Conservation (phyloP, 2,888 invertebrate genomes). For the Atethmia centrago region DNA sequence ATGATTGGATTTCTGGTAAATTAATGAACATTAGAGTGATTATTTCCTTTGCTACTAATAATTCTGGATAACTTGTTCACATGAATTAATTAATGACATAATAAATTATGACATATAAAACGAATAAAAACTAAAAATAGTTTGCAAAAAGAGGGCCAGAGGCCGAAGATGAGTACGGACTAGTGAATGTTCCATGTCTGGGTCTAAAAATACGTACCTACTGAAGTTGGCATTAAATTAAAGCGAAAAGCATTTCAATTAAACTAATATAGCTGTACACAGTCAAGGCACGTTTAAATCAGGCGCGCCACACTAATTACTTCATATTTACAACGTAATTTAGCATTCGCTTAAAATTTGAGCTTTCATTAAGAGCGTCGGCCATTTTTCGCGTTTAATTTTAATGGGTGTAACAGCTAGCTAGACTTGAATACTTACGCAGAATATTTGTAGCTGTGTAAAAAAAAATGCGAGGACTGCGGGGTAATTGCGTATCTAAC, state of each 20-base stretch:
- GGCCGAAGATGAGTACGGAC: neutral
- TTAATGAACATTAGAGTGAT: neutral
- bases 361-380: slow-evolving; percentile 65
- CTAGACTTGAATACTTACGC: slow-evolving; percentile 34
- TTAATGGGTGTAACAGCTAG: slow-evolving; percentile 52
- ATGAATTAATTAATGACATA: too few relatives aligned
- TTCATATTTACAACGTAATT: slow-evolving; percentile 66
- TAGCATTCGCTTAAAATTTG: slow-evolving; percentile 66
- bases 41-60: neutral
- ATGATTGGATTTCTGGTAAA: neutral
- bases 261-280: slow-evolving; percentile 33
- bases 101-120: too few relatives aligned
- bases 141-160: neutral
- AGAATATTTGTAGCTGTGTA: slow-evolving; percentile 3
- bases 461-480: slow-evolving; percentile 4
- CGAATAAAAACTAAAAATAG: neutral
- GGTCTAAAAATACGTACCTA: neutral
- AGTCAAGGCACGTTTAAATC: slow-evolving; percentile 56
- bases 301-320: slow-evolving; percentile 64
- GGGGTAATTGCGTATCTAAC: too few relatives aligned
- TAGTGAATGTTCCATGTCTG: neutral
- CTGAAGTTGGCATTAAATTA: neutral
- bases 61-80: neutral
- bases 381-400: slow-evolving; percentile 67
- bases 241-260: slow-evolving; percentile 21